A percentile compares a stretch with the other conserved stretches of the same genome.
phyloP scores from a whole-genome alignment of 2,888 invertebrate genomes.

The Tryphoninae sp. region DNA sequence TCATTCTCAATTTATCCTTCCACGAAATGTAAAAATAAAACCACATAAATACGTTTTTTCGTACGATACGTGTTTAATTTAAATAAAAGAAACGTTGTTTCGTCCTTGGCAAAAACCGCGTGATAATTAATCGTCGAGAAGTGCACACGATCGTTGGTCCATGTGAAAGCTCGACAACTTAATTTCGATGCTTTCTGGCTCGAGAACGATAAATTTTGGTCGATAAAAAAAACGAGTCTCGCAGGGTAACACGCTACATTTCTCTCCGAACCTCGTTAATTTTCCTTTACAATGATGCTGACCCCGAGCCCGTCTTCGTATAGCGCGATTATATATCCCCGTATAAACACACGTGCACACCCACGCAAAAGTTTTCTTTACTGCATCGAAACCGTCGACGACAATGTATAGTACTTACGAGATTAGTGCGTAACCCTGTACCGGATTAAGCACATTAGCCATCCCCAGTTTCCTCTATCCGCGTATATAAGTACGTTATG shows the following conservation, averaged over 20 bases:
- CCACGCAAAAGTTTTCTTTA: not conserved
- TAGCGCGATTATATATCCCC: constrained; percentile 26
- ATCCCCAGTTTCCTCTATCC: not conserved
- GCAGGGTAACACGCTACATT: constrained; percentile 10
- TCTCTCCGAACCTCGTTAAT: constrained; percentile 39
- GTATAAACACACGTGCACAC: not conserved
- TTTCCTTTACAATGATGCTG: constrained; percentile 42
- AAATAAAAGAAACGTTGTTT: too few species aligned
- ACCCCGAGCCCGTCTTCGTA: not conserved
- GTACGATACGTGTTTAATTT: too few species aligned
- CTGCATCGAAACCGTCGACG: constrained; percentile 10
- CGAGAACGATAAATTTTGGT: constrained; percentile 31
- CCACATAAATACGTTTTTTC: too few species aligned
- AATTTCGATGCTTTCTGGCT: constrained; percentile 12
- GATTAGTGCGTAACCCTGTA: constrained; percentile 59
- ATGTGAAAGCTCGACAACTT: constrained; percentile 26
- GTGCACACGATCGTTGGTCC: constrained; percentile 15
- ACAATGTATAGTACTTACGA: constrained; percentile 55
- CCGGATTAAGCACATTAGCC: constrained; percentile 56
- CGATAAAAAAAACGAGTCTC: constrained; percentile 19
- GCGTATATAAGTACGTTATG: constrained; percentile 43
- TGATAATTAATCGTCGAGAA: constrained; percentile 21
- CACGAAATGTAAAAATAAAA: too few species aligned
- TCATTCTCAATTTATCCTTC: too few species aligned
- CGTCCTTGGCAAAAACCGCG: not conserved